A percentile compares a stretch with the other conserved stretches of the same genome.
These are phyloP conservation scores for Burhinus bistriatus DNA, from an alignment of 2,113 vertebrate genomes.

Conservation along the genomic window DNA sequence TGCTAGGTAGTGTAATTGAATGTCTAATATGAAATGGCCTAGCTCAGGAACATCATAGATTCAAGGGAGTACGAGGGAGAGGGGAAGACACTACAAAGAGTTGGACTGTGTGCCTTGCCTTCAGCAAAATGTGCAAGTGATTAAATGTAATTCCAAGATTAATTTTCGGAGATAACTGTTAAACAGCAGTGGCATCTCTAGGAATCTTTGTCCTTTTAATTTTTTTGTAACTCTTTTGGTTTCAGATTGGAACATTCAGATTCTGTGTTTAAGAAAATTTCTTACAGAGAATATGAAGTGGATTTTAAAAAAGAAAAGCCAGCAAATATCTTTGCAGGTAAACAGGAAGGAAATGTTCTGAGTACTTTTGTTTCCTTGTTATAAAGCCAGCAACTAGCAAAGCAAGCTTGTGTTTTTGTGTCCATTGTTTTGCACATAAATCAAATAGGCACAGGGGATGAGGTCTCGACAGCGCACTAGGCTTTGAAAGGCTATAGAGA, in stretches of 20 bases:
- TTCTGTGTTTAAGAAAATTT: constrained; percentile 86
- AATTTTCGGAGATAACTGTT: not conserved
- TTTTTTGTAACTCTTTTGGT: constrained; percentile 3
- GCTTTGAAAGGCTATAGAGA: not conserved
- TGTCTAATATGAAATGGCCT: not conserved
- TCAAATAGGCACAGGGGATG: not conserved
- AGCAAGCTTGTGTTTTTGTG: not conserved
- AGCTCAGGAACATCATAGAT: not conserved
- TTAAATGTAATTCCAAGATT: not conserved
- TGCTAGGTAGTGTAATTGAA: not conserved
- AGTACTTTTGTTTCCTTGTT: not conserved
- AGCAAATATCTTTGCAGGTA: constrained; percentile 82
- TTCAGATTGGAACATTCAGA: constrained; percentile 50
- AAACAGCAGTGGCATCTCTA: not conserved
- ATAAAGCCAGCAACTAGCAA: not conserved
- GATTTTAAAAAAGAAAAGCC: constrained; percentile 83
- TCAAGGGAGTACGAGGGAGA: not conserved
- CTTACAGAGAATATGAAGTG: constrained; percentile 90
- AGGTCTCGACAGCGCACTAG: not conserved
- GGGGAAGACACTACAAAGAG: not conserved
- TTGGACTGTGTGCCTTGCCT: not conserved
- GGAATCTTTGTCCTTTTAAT: not conserved
- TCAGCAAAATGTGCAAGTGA: not conserved
- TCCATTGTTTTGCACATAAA: not conserved
- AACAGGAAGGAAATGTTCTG: constrained; percentile 33